phyloP scores from a whole-genome alignment of 2,888 invertebrate species.

The Sylvicola cinctus region DNA sequence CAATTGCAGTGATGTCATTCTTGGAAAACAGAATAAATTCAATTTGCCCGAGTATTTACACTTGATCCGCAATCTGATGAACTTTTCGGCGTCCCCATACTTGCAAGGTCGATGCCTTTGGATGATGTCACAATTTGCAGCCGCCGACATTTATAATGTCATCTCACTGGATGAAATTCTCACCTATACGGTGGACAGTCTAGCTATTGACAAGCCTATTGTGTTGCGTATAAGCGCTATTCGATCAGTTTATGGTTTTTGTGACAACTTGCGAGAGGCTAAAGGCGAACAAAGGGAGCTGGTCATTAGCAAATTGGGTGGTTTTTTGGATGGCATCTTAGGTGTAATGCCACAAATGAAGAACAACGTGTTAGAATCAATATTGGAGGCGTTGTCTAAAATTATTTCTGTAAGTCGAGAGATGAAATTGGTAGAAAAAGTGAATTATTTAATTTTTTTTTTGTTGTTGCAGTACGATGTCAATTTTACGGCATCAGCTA shows the following conservation, averaged over 20 bases:
- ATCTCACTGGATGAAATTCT: conserved; percentile 22
- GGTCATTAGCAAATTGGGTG: conserved; percentile 28
- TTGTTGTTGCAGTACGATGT: conserved; percentile 31
- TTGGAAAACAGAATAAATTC: conserved; percentile 19
- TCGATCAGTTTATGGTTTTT: conserved; percentile 19
- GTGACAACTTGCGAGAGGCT: conserved; percentile 28
- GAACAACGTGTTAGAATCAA: conserved; percentile 28
- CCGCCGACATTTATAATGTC: conserved; percentile 20
- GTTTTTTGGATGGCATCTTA: conserved; percentile 30
- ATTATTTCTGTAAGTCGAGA: conserved; percentile 26
- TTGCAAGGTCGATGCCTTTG: conserved; percentile 22
- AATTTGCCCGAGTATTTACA: conserved; percentile 23
- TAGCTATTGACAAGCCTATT: conserved; percentile 19
- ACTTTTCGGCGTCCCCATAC: conserved; percentile 19
- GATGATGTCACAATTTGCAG: conserved; percentile 22
- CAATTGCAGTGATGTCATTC: conserved; percentile 25
- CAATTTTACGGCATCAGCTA: conserved; percentile 37
- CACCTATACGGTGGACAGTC: conserved; percentile 17
- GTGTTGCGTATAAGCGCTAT: conserved; percentile 21
- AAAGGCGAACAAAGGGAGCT: conserved; percentile 23
- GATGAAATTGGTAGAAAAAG: background rate
- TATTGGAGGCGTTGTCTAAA: conserved; percentile 30
- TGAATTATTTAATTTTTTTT: background rate
- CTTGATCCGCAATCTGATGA: conserved; percentile 19
- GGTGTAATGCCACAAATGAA: conserved; percentile 27